phyloP scores from a whole-genome alignment of 2,113 vertebrate species.

The Mustela lutreola region DNA sequence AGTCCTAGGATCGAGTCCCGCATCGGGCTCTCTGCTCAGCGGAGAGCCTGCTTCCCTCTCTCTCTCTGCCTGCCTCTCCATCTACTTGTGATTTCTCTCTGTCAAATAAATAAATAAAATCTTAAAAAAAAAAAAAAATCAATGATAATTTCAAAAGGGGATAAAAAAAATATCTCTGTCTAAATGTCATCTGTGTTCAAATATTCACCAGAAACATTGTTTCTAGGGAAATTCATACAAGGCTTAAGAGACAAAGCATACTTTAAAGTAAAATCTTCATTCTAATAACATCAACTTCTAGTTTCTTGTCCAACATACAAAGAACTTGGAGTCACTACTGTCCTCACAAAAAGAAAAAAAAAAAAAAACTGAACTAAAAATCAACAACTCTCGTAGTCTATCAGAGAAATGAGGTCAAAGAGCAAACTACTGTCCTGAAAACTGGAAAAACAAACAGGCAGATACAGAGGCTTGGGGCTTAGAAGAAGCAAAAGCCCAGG shows the following conservation, averaged over 20 bases:
- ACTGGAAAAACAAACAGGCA: neutral
- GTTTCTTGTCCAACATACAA: neutral
- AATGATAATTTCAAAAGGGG: conserved; percentile 32
- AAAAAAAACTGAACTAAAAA: neutral
- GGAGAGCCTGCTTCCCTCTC: too few relatives aligned
- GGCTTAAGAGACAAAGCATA: neutral
- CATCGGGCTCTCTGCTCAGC: too few relatives aligned
- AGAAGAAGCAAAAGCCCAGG: neutral
- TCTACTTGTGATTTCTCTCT: too few relatives aligned
- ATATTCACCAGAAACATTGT: conserved; percentile 1
- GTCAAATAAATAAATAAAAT: too few relatives aligned
- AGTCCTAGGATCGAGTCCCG: too few relatives aligned
- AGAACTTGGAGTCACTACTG: neutral
- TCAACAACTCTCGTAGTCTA: neutral
- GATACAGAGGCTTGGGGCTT: neutral
- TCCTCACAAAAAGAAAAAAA: neutral
- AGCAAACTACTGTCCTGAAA: neutral
- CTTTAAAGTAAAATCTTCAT: neutral
- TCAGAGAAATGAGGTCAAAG: neutral
- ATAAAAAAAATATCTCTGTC: conserved; percentile 25
- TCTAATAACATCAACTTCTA: neutral
- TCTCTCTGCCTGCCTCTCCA: too few relatives aligned
- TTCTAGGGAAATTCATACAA: neutral
- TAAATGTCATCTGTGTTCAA: conserved; percentile 47
- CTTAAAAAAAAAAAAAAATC: too few relatives aligned